Percentiles rank a stretch among this genome's conserved stretches.
phyloP scores from a whole-genome alignment of 2,113 vertebrate genomes.

The Muntiacus muntjak region DNA sequence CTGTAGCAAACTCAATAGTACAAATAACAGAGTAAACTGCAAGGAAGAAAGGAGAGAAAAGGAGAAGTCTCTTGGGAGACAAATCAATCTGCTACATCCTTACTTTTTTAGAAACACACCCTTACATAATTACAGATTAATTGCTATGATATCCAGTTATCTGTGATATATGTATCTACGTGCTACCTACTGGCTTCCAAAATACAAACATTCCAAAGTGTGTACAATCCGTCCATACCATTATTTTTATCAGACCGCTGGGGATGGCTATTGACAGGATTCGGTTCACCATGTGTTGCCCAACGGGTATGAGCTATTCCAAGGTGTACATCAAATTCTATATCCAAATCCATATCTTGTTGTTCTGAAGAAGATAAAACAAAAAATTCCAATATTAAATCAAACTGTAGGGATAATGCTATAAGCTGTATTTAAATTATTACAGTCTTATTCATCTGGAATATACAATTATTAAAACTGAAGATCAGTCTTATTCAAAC shows the following conservation, averaged over 20 bases:
- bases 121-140: not conserved
- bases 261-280: conserved; percentile 94
- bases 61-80: not conserved
- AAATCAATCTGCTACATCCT: not conserved
- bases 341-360: conserved; percentile 93
- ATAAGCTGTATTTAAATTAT: conserved; percentile 22
- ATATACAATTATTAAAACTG: conserved; percentile 15
- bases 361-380: conserved; percentile 84
- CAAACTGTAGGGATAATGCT: not conserved
- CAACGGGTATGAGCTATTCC: conserved; percentile 98
- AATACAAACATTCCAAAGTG: not conserved
- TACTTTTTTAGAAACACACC: not conserved
- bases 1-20: not conserved
- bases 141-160: not conserved
- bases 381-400: conserved; percentile 26
- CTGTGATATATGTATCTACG: not conserved
- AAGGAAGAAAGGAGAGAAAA: not conserved
- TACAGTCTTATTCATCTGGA: not conserved
- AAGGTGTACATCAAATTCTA: conserved; percentile 96
- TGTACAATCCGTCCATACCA: conserved; percentile 76
- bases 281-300: conserved; percentile 96
- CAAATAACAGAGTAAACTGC: not conserved
- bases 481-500: conserved; percentile 15
- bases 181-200: not conserved
- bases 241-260: conserved; percentile 97